Evolutionary conservation across 2,113 vertebrate species (phyloP).

Genomic region (Speoplatyrhinus poulsoni): DNA sequence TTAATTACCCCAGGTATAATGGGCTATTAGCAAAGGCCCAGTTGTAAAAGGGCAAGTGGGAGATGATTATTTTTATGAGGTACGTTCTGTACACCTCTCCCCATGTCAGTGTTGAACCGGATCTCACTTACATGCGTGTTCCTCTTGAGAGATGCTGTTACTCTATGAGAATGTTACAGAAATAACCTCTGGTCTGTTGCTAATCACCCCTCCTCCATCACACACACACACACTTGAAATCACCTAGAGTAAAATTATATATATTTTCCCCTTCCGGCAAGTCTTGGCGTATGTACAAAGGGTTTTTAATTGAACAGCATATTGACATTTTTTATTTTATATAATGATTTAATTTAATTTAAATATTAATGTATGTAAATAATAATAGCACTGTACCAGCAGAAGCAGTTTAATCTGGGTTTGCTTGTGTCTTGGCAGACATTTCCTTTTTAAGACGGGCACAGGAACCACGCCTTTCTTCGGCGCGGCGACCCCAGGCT

Average conservation of each 20-base stretch:
- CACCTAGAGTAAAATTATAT: no score
- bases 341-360: no score
- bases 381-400: no score
- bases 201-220: no score
- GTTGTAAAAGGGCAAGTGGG: conserved; percentile 72
- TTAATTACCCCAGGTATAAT: conserved; percentile 76
- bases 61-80: conserved; percentile 70
- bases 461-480: conserved; percentile 97
- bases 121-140: conserved; percentile 38
- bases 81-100: conserved; percentile 61
- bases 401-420: background rate
- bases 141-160: conserved; percentile 5
- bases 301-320: no score
- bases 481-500: conserved; percentile 93
- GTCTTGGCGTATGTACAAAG: no score
- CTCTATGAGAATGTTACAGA: background rate
- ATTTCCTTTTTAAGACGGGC: conserved; percentile 99
- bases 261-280: no score
- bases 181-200: no score
- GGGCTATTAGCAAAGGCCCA: conserved; percentile 70
- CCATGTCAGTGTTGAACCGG: conserved; percentile 58
- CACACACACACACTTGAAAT: no score
- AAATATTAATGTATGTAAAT: no score
- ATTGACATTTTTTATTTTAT: no score
- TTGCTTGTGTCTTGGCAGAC: conserved; percentile 74